Percentiles rank a stretch among this genome's conserved stretches.
phyloP scores from a whole-genome alignment of 2,113 vertebrate genomes.

The Patagioenas fasciata region DNA sequence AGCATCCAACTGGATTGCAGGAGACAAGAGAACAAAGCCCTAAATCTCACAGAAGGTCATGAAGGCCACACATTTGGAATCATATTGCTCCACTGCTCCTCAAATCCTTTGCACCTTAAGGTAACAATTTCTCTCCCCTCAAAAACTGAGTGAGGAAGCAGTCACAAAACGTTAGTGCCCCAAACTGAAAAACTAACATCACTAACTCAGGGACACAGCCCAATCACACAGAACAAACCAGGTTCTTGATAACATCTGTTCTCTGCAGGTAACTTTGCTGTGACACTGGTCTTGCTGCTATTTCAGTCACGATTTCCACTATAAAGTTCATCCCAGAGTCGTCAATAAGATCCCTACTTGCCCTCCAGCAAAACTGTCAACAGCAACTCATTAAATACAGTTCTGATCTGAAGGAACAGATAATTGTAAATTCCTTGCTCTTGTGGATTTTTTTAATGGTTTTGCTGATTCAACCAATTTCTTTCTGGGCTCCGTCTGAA shows the following conservation, averaged over 20 bases:
- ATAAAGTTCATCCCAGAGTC: not conserved
- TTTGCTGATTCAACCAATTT: not conserved
- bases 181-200: not conserved
- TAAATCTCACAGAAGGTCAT: not conserved
- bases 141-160: not conserved
- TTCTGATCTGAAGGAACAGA: not conserved
- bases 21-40: not conserved
- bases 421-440: not conserved
- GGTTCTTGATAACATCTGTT: not conserved
- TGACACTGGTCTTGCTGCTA: not conserved
- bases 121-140: not conserved
- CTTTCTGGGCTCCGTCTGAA: not conserved
- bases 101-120: not conserved
- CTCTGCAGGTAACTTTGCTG: not conserved
- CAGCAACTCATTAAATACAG: not conserved
- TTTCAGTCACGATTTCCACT: not conserved
- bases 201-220: not conserved
- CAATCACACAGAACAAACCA: not conserved
- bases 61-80: not conserved
- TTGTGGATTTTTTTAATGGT: not conserved
- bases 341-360: not conserved
- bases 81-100: not conserved
- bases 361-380: not conserved
- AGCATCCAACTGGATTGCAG: not conserved
- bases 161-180: not conserved